Evolutionary conservation across 2,888 invertebrate genomes (phyloP).

Genomic region (Caenorhabditis sp.): DNA sequence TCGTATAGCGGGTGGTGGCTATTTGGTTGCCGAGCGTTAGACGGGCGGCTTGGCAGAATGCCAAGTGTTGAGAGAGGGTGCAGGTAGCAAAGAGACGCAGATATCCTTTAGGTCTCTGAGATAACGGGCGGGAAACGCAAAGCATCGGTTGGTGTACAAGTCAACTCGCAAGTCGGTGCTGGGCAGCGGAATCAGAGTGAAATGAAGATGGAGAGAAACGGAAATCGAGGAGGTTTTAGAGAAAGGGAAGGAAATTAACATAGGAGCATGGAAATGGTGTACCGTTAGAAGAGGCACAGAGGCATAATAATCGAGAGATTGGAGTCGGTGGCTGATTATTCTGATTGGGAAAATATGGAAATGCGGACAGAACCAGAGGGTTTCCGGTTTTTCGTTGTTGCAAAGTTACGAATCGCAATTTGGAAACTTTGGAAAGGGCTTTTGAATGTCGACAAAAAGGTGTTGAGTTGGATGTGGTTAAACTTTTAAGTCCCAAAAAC

Average conservation of each 20-base stretch:
- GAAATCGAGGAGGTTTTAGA: conserved; percentile 32
- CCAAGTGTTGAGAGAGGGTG: conserved; percentile 8
- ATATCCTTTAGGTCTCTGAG: conserved; percentile 21
- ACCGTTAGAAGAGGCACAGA: conserved; percentile 17
- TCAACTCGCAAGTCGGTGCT: conserved; percentile 23
- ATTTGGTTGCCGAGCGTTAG: conserved; percentile 17
- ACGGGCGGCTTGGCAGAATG: conserved; percentile 25
- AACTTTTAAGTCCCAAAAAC: no score
- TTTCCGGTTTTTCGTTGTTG: no score
- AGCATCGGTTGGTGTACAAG: conserved; percentile 27
- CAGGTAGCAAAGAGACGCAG: conserved; percentile 24
- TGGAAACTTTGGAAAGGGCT: no score
- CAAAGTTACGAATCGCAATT: no score
- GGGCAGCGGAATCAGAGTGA: conserved; percentile 28
- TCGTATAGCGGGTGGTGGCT: conserved; percentile 18
- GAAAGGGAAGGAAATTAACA: conserved; percentile 36
- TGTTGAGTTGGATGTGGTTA: no score
- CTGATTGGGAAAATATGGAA: conserved; percentile 18
- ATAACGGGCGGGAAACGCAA: conserved; percentile 23
- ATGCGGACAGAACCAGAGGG: background rate
- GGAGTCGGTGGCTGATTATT: background rate
- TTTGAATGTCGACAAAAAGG: no score
- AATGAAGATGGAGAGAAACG: conserved; percentile 16
- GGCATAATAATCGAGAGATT: background rate
- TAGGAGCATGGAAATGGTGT: background rate